Base-by-base conservation (phyloP, 2,113 vertebrate species). In the Anhinga rufa region DNA sequence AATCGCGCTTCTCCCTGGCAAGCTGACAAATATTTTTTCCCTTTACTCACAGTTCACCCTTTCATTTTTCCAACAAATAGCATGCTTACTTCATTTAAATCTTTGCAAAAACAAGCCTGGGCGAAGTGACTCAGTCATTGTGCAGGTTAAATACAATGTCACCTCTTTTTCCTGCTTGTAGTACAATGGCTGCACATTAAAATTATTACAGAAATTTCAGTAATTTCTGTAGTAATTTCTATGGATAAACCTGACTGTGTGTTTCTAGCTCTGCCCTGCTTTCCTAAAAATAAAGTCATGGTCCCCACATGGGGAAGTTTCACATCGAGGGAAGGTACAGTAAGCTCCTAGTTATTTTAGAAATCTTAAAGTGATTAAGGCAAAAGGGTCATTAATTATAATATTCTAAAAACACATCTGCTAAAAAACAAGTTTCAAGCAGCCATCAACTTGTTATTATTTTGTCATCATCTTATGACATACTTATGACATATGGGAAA, bases 331-430 rank as follows among this genome's bases (percentile, higher is more conserved):
- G 75, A 91, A 77, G 75, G 82, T 69, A 66, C 80, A 83, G 76
- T 62, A 93, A 93, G 62, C 44, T 92, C 78, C 28, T 25, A 76
- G 42, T 83, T 81, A 71, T 72, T 95, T 86, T 36, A 82, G 62
- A 87, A 95, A 87, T 82, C 69, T 94, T 85, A 21, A 95, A 94
- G 52, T 71, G 80, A 95, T 86, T 96, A 94, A 93, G 70, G 72
- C 72, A 62, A 92, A 85, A 64, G 38, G 46, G 62, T 93, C 44
- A 76, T 88, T 90, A 85, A 90, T 96, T 92, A 86, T 71, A 91
- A 87, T 29, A 86, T 42, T 64, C 82, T 84, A 85, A 94, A 93
- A 92, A 84, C 69, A 87, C 80, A 89, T 74, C 86, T 91, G 85
- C 90, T 83, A 85, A 87, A 91, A 68, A 66, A 54, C 60, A 82